Conservation (phyloP, 2,888 invertebrate genomes). For the Cheilosia grossa region DNA sequence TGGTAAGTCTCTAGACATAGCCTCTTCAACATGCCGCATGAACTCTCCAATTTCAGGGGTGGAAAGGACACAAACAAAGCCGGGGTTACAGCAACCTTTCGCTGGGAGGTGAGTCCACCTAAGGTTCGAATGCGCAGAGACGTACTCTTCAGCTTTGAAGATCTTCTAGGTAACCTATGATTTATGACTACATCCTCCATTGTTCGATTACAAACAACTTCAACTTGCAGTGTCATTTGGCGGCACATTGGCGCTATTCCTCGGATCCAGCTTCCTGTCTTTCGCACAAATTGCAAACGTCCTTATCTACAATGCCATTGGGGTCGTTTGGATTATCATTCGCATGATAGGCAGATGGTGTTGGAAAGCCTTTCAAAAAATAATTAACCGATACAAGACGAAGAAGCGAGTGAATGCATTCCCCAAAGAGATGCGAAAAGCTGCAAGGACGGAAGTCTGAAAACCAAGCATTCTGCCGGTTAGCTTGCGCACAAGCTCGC, state of each 20-base stretch:
- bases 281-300: conserved; percentile 81
- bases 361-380: conserved; percentile 15
- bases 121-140: conserved; percentile 85
- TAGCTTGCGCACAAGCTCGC: conserved; percentile 45
- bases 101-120: conserved; percentile 84
- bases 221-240: conserved; percentile 84
- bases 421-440: neutral
- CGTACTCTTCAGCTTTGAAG: conserved; percentile 85
- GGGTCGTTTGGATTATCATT: conserved; percentile 21
- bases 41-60: conserved; percentile 37
- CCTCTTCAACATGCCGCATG: neutral
- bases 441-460: conserved; percentile 14
- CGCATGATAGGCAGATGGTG: conserved; percentile 4
- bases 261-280: conserved; percentile 84
- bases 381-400: conserved; percentile 9
- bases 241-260: conserved; percentile 84
- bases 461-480: conserved; percentile 1
- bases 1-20: conserved; percentile 75
- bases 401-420: conserved; percentile 26
- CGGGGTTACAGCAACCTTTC: conserved; percentile 83
- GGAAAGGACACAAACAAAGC: conserved; percentile 70
- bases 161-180: conserved; percentile 84
- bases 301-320: conserved; percentile 49
- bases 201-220: neutral
- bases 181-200: neutral